Conservation (phyloP, 2,113 vertebrate species). For the Alosa alosa region DNA sequence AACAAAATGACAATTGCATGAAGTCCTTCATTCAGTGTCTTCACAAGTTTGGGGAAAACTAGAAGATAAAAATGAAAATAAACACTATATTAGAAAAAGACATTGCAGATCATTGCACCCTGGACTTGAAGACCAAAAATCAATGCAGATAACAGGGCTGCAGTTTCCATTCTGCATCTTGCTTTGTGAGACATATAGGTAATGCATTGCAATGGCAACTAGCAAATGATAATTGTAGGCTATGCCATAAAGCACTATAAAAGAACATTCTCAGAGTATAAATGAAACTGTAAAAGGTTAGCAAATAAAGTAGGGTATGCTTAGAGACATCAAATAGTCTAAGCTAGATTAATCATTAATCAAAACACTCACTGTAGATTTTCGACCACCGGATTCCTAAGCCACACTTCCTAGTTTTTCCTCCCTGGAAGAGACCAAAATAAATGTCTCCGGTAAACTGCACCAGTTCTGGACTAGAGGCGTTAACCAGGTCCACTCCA, state of each 20-base stretch:
- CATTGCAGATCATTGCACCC: background rate
- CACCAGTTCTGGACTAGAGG: constrained; percentile 83
- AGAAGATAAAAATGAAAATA: constrained; percentile 42
- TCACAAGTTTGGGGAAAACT: constrained; percentile 93
- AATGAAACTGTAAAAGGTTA: no score
- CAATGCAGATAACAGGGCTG: no score
- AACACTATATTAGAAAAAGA: background rate
- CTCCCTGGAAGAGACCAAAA: constrained; percentile 88
- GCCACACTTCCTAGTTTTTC: constrained; percentile 88
- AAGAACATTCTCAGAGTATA: background rate
- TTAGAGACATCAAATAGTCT: background rate
- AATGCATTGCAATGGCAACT: no score
- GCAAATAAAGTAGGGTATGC: no score
- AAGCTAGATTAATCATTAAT: background rate
- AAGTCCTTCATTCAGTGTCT: constrained; percentile 80
- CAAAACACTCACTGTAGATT: constrained; percentile 82
- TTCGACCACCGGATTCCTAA: constrained; percentile 81
- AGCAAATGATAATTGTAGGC: no score
- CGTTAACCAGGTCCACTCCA: constrained; percentile 91
- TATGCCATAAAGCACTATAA: background rate
- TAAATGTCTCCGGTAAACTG: constrained; percentile 90
- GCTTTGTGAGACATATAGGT: no score
- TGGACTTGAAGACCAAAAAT: no score
- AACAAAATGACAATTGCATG: constrained; percentile 88
- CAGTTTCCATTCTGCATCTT: no score